These are phyloP conservation scores for Melolontha melolontha DNA, from an alignment of 2,888 invertebrate species.

Conservation along the genomic window DNA sequence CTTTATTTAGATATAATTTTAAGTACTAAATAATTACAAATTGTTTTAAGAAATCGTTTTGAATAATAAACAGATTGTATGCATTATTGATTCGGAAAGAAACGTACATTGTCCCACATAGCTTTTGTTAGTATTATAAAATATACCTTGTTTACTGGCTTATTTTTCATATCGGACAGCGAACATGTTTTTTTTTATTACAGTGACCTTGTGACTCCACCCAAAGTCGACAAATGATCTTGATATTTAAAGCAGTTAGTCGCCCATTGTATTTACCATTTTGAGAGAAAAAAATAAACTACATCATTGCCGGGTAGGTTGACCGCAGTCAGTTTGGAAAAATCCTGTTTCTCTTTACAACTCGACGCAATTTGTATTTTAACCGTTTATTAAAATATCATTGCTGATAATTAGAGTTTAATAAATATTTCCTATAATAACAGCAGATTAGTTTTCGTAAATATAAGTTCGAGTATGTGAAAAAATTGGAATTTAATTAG, in stretches of 20 bases:
- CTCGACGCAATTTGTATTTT: not conserved
- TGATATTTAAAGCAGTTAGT: conserved; percentile 41
- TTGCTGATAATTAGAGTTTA: not conserved
- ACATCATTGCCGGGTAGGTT: conserved; percentile 10
- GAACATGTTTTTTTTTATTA: conserved; percentile 20
- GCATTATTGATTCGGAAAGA: too few species aligned
- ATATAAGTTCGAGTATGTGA: too few species aligned
- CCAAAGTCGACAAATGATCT: conserved; percentile 41
- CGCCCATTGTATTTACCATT: conserved; percentile 20
- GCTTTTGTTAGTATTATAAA: too few species aligned
- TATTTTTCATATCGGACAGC: conserved; percentile 19
- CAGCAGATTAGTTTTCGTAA: too few species aligned
- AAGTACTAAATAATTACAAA: too few species aligned
- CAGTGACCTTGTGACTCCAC: conserved; percentile 41
- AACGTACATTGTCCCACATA: too few species aligned
- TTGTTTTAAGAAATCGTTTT: too few species aligned
- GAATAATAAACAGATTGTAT: too few species aligned
- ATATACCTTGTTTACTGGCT: not conserved
- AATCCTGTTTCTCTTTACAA: conserved; percentile 29
- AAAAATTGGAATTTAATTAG: too few species aligned
- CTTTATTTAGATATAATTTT: too few species aligned
- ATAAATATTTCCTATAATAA: not conserved
- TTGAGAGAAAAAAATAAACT: conserved; percentile 19
- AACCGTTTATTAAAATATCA: conserved; percentile 9
- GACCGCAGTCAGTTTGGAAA: not conserved